Evolutionary conservation across 1,140 invertebrate genomes (phyloP).

Genomic region (Drosophila mauritiana): DNA sequence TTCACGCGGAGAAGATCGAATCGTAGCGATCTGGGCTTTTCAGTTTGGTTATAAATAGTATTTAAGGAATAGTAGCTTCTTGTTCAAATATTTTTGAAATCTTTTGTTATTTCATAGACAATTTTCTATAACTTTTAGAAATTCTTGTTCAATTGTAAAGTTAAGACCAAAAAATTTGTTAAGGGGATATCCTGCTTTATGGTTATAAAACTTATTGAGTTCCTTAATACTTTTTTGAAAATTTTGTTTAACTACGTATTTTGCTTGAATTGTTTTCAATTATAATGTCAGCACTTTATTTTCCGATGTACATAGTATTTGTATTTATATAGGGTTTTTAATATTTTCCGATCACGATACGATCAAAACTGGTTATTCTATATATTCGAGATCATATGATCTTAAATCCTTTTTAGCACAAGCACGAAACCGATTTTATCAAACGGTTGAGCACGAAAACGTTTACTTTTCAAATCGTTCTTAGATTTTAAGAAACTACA

Average conservation of each 20-base stretch:
- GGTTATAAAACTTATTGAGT: not conserved
- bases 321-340: not conserved
- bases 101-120: no score
- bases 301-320: no score
- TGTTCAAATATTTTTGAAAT: not conserved
- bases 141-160: no score
- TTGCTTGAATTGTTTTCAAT: not conserved
- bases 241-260: no score
- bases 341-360: not conserved
- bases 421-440: constrained; percentile 11
- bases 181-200: no score
- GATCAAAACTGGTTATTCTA: not conserved
- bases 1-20: constrained; percentile 5
- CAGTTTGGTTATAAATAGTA: not conserved
- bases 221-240: not conserved
- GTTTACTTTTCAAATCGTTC: not conserved
- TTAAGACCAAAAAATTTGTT: no score
- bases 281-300: not conserved
- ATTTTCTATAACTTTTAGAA: no score
- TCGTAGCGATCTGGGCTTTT: not conserved
- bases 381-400: constrained; percentile 3
- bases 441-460: not conserved
- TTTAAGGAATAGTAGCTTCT: not conserved
- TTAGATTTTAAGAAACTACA: constrained; percentile 5
- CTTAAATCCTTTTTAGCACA: not conserved